phyloP scores from a whole-genome alignment of 35 echinoderm and acorn worm species.

The Stichopus chloronotus region DNA sequence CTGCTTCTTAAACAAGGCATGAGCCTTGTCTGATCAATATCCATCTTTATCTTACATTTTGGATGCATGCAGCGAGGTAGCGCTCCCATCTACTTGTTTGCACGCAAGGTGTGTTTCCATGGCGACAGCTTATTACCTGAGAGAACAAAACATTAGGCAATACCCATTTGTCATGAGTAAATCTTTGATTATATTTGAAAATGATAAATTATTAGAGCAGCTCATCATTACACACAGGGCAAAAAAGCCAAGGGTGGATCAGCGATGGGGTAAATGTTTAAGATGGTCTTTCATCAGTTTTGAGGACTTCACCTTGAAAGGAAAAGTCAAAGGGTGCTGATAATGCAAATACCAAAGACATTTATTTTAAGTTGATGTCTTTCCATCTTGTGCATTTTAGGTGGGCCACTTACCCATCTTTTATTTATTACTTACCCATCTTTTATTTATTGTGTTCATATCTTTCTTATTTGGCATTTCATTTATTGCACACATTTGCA shows the following conservation, averaged over 20 bases:
- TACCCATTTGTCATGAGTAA: conserved; percentile 19
- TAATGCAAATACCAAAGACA: neutral
- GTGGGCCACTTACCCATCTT: too few relatives aligned
- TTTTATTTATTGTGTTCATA: too few relatives aligned
- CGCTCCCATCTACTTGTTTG: neutral
- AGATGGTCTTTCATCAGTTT: neutral
- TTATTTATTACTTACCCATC: too few relatives aligned
- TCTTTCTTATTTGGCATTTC: too few relatives aligned
- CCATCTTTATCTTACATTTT: conserved; percentile 12
- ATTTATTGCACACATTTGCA: too few relatives aligned
- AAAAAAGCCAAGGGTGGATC: neutral
- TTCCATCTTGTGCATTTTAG: too few relatives aligned
- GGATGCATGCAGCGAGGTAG: conserved; percentile 23
- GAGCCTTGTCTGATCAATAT: conserved; percentile 29
- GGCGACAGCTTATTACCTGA: conserved; percentile 16
- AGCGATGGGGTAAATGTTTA: neutral
- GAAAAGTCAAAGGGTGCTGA: neutral
- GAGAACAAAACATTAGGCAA: conserved; percentile 17
- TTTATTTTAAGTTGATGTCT: too few relatives aligned
- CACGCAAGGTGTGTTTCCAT: conserved; percentile 44
- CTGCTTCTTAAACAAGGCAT: conserved; percentile 12
- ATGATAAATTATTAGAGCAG: neutral
- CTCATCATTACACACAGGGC: neutral
- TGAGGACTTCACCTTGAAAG: neutral
- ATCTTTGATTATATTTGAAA: conserved; percentile 16